phyloP scores from a whole-genome alignment of 2,113 vertebrate genomes.

The Platysternon megacephalum region DNA sequence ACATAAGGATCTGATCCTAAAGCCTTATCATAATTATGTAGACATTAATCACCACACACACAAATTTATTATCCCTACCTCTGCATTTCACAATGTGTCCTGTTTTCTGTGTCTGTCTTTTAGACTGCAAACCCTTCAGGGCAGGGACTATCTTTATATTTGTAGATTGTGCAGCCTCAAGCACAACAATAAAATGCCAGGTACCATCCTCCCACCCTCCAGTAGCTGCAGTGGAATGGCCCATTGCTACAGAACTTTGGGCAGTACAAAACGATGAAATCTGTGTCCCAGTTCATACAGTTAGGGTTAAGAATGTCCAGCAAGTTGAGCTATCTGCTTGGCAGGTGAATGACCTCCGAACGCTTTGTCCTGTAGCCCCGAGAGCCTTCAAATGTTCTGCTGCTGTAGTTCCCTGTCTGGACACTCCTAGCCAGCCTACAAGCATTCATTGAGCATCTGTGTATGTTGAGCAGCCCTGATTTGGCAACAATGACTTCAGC shows the following conservation, averaged over 20 bases:
- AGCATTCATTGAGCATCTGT: neutral
- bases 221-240: neutral
- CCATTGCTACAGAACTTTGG: neutral
- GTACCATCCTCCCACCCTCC: neutral
- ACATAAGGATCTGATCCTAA: slow-evolving; percentile 32
- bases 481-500: neutral
- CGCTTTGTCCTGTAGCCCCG: neutral
- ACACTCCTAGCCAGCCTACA: neutral
- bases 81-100: neutral
- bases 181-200: neutral
- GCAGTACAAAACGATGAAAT: neutral
- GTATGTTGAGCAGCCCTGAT: neutral
- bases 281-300: neutral
- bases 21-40: neutral
- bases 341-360: neutral
- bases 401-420: neutral
- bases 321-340: neutral
- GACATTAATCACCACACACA: neutral
- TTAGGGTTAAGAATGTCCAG: neutral
- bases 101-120: neutral
- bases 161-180: rapidly evolving
- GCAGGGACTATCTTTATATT: neutral
- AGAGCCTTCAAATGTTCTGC: neutral
- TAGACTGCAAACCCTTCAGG: neutral
- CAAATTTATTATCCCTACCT: slow-evolving; percentile 2